Conservation (phyloP, 2,888 invertebrate species). For the Nomada goodeniana region DNA sequence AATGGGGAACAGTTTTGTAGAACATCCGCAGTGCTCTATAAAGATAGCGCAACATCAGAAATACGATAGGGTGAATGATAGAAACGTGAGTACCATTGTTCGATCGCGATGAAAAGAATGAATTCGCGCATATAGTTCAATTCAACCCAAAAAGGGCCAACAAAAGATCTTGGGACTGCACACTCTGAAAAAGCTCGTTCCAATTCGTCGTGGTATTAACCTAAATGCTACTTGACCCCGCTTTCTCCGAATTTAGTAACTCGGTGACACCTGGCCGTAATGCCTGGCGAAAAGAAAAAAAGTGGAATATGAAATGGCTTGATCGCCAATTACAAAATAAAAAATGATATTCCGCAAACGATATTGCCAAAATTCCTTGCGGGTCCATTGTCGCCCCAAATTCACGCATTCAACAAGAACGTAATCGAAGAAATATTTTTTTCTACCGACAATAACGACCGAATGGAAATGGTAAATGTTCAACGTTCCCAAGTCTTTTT, state of each 20-base stretch:
- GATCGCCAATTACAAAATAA: background rate
- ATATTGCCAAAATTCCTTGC: no score
- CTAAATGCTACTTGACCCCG: constrained; percentile 11
- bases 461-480: no score
- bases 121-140: constrained; percentile 4
- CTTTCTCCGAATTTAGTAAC: constrained; percentile 13
- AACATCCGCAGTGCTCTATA: background rate
- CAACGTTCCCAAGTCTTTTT: no score
- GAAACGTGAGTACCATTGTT: background rate
- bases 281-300: background rate
- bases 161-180: background rate
- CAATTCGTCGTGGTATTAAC: constrained; percentile 22
- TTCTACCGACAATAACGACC: no score
- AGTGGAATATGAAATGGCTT: background rate
- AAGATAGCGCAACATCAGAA: background rate
- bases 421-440: no score
- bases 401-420: no score
- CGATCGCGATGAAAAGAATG: background rate
- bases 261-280: background rate
- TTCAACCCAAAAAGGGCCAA: background rate
- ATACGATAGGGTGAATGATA: background rate
- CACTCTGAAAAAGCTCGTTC: background rate
- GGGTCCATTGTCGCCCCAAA: no score
- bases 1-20: background rate
- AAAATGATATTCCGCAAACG: no score